Evolutionary conservation across 2,888 invertebrate genomes (phyloP).

Genomic region (Napeogenes inachia): DNA sequence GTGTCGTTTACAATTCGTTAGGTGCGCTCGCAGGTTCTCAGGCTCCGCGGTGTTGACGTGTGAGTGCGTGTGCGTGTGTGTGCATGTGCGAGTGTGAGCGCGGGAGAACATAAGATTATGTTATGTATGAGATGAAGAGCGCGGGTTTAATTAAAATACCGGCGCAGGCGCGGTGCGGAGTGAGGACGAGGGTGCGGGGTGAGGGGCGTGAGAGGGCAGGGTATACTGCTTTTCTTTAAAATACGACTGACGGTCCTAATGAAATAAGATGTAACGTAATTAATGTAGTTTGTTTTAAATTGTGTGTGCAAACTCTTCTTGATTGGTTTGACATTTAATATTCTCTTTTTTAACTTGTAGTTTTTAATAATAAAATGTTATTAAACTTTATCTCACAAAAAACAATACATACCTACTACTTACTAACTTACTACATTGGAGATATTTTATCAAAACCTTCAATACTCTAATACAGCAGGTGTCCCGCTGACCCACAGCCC

Average conservation of each 20-base stretch:
- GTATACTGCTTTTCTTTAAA: constrained; percentile 16
- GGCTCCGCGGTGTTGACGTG: constrained; percentile 12
- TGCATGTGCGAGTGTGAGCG: constrained; percentile 8
- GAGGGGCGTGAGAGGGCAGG: constrained; percentile 13
- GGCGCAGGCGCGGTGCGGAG: constrained; percentile 30
- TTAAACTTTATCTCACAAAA: no score
- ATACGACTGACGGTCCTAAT: constrained; percentile 38
- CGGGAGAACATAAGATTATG: constrained; percentile 24
- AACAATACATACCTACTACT: no score
- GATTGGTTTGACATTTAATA: no score
- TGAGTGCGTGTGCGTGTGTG: constrained; percentile 8
- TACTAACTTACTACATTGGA: no score
- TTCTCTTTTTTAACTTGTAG: no score
- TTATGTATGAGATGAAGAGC: constrained; percentile 26
- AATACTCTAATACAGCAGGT: neutral
- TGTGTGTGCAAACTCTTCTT: no score
- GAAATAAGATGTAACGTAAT: constrained; percentile 35
- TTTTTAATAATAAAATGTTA: no score
- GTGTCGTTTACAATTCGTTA: constrained; percentile 18
- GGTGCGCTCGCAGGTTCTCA: constrained; percentile 14
- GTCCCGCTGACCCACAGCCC: constrained; percentile 29
- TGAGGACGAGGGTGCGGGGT: constrained; percentile 18
- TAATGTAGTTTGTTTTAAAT: neutral
- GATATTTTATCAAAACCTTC: neutral
- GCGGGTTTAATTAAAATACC: constrained; percentile 51